Evolutionary conservation across 2,113 vertebrate genomes (phyloP).

Genomic region (Xyliphius kryptos): DNA sequence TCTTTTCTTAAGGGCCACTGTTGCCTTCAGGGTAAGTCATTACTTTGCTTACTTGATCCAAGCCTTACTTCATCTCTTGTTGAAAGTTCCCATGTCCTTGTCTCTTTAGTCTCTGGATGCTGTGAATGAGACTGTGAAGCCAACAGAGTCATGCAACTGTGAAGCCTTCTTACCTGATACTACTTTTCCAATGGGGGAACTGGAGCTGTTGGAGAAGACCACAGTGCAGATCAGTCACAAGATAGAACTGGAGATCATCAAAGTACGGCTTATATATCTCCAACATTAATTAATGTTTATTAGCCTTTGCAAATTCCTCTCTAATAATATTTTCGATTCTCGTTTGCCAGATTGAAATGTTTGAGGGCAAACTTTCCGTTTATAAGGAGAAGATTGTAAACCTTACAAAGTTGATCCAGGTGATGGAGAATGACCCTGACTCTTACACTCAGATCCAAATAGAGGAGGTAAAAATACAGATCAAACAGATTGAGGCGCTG

Average conservation of each 20-base stretch:
- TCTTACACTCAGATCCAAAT: constrained; percentile 50
- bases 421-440: constrained; percentile 62
- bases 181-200: constrained; percentile 49
- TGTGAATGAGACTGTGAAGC: constrained; percentile 45
- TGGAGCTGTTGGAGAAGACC: constrained; percentile 47
- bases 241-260: constrained; percentile 56
- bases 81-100: not conserved
- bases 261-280: constrained; percentile 37
- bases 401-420: constrained; percentile 64
- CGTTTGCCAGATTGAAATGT: constrained; percentile 66
- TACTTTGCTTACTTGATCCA: constrained; percentile 7
- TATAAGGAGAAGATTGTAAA: constrained; percentile 70
- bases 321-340: not conserved
- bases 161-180: constrained; percentile 54
- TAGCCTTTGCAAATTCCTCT: too few species aligned
- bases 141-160: constrained; percentile 48
- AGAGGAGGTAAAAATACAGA: constrained; percentile 54
- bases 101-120: constrained; percentile 27
- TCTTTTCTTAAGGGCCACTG: constrained; percentile 42
- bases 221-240: constrained; percentile 44
- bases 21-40: constrained; percentile 46
- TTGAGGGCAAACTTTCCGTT: constrained; percentile 56
- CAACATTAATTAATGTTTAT: not conserved
- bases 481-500: constrained; percentile 62
- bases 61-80: not conserved